Base-by-base conservation (phyloP, 2,113 vertebrate species). In the Scophthalmus maximus region DNA sequence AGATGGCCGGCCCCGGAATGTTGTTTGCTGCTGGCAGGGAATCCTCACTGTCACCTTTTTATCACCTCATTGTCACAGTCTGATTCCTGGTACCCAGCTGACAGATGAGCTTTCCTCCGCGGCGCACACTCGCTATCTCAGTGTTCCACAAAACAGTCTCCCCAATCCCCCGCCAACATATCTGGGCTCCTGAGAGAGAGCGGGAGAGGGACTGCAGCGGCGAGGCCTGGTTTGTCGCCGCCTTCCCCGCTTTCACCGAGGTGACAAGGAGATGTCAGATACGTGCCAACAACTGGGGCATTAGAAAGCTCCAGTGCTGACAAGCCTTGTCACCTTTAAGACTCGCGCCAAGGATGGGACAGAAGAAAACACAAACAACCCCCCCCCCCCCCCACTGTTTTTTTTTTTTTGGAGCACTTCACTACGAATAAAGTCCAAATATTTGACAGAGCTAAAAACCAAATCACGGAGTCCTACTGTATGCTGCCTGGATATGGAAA, bases 11-110 rank as follows among this genome's bases (percentile, higher is more conserved):
- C 82, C 60, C 22, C 72, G 26, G 82, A 78, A 76, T 47, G 65
- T 25, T 81, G 72, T 76, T 56, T 78, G 59, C 62, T 22, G 18
- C 73, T 79, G 72, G 72, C 85, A 61, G 67, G 49, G 51, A 56
- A 76, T 75, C 75, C 63, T 82, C 78, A 29, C 64, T 3, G 17
- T 82, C 84, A 88, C 86, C 88, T 82, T 87, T 85, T 90, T 83
- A 89, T 85, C 89, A 85, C 84, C 80, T 90, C 66, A 47, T 87
- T 85, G 88, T 82, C 86, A 86, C 68, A 72, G 51, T 66, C 79
- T 83, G 68, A 78, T 70, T 74, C 64, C 30, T 40, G 29, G 36
- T 17, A 52, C 61, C 52, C 49, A 40, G 52, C 30, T 75, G 87
- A 87, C 81, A 40, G 84, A 71, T 68, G 66, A 86, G 78, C 57